A percentile compares a stretch with the other conserved stretches of the same genome.
phyloP scores from a whole-genome alignment of 2,888 invertebrate genomes.

The Parthenolecanium corni region DNA sequence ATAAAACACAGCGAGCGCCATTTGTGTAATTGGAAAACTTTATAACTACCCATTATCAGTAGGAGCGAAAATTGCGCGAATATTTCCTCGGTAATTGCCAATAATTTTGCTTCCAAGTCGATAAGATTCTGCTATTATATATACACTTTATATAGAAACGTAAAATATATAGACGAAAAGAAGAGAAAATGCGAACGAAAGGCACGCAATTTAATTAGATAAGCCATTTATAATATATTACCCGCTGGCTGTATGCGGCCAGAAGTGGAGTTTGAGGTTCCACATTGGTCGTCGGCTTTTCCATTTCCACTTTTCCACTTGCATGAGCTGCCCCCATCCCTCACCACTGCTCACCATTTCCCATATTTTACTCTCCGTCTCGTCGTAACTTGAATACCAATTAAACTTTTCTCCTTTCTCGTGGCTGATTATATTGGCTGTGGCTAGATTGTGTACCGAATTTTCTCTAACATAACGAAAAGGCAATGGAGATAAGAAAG shows the following conservation, averaged over 20 bases:
- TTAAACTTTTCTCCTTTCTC: slow-evolving; percentile 22
- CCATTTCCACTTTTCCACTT: too few relatives aligned
- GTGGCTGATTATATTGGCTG: background rate
- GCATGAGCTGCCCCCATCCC: too few relatives aligned
- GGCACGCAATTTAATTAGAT: slow-evolving; percentile 22
- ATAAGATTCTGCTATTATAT: slow-evolving; percentile 14
- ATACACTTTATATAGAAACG: too few relatives aligned
- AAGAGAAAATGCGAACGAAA: slow-evolving; percentile 19
- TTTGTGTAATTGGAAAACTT: slow-evolving; percentile 27
- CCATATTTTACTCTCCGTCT: slow-evolving; percentile 15
- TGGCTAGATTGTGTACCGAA: too few relatives aligned
- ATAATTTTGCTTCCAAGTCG: slow-evolving; percentile 21
- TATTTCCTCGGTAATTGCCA: slow-evolving; percentile 24
- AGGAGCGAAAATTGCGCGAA: slow-evolving; percentile 24
- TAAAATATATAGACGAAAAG: too few relatives aligned
- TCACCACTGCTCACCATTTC: background rate
- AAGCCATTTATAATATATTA: slow-evolving; percentile 26
- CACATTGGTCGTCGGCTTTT: too few relatives aligned
- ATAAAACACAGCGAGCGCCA: slow-evolving; percentile 23
- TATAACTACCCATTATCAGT: slow-evolving; percentile 26
- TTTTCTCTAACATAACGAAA: too few relatives aligned
- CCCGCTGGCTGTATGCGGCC: too few relatives aligned
- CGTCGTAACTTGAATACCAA: slow-evolving; percentile 22
- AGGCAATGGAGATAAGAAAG: too few relatives aligned
- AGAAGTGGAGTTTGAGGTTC: too few relatives aligned